Evolutionary conservation across 2,888 invertebrate species (phyloP).

Genomic region (Eledone cirrhosa): DNA sequence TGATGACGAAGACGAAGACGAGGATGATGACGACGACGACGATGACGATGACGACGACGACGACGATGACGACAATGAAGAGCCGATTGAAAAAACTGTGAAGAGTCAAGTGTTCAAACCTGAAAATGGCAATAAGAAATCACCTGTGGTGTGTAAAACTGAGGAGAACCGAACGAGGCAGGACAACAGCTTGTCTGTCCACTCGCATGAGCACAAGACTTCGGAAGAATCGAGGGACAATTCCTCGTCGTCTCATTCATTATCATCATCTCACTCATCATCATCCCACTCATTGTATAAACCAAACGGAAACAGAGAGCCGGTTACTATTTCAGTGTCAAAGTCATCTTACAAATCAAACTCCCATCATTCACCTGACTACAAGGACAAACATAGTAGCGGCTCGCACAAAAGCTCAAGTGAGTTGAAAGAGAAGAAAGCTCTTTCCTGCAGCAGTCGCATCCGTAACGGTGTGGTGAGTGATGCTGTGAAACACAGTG

Average conservation of each 20-base stretch:
- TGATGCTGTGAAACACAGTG: background rate
- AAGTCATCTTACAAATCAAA: constrained; percentile 18
- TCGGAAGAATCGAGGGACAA: background rate
- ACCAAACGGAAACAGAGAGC: background rate
- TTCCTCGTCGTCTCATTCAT: constrained; percentile 11
- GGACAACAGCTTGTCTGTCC: background rate
- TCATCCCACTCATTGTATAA: constrained; percentile 6
- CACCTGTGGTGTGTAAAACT: background rate
- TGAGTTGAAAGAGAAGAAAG: constrained; percentile 20
- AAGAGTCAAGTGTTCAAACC: constrained; percentile 26
- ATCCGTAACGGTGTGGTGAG: constrained; percentile 12
- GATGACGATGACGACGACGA: constrained; percentile 5
- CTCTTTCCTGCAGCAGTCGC: background rate
- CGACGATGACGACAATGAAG: constrained; percentile 11
- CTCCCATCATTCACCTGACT: constrained; percentile 17
- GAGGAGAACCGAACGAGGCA: background rate
- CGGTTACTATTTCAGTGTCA: constrained; percentile 15
- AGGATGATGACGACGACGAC: constrained; percentile 8
- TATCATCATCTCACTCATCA: constrained; percentile 11
- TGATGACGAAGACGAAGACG: constrained; percentile 17
- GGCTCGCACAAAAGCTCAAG: constrained; percentile 22
- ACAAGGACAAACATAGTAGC: constrained; percentile 16
- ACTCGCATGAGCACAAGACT: background rate
- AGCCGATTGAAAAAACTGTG: constrained; percentile 15
- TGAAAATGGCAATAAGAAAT: background rate